Evolutionary conservation across 2,113 vertebrate genomes (phyloP).

Genomic region (Nibea albiflora): DNA sequence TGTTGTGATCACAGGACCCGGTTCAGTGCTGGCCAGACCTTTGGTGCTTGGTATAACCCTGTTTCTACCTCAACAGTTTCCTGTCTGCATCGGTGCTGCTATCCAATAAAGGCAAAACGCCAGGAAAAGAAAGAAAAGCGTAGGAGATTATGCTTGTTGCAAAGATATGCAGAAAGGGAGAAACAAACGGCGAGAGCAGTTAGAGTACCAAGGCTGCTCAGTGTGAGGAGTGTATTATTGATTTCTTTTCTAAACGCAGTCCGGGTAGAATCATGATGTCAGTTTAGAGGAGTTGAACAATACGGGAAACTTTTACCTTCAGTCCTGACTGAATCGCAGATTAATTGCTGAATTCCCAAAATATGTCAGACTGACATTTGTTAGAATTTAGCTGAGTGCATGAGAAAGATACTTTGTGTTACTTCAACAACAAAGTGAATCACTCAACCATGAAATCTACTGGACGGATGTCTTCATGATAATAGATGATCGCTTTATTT

Average conservation of each 20-base stretch:
- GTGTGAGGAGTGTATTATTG: neutral
- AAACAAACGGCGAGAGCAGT: neutral
- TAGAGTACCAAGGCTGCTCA: slow-evolving; percentile 1
- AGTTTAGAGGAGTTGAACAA: neutral
- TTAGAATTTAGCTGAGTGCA: too few relatives aligned
- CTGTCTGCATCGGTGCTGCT: neutral
- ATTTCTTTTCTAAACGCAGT: slow-evolving; percentile 20
- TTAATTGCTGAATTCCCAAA: neutral
- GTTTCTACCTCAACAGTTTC: neutral
- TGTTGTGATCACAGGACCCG: too few relatives aligned
- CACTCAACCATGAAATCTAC: neutral
- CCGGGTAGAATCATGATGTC: slow-evolving; percentile 1
- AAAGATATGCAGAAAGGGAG: slow-evolving; percentile 5
- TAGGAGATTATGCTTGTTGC: neutral
- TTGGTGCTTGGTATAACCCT: neutral
- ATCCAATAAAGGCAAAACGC: neutral
- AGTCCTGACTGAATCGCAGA: neutral
- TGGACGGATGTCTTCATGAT: too few relatives aligned
- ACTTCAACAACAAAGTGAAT: neutral
- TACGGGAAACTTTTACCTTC: neutral
- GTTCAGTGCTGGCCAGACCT: neutral
- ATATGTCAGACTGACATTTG: neutral
- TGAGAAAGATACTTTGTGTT: too few relatives aligned
- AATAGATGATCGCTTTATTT: too few relatives aligned
- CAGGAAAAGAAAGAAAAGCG: neutral